A percentile compares a stretch with the other conserved stretches of the same genome.
Conservation (phyloP, 1,140 invertebrate species). For the Lordiphosa mommai region DNA sequence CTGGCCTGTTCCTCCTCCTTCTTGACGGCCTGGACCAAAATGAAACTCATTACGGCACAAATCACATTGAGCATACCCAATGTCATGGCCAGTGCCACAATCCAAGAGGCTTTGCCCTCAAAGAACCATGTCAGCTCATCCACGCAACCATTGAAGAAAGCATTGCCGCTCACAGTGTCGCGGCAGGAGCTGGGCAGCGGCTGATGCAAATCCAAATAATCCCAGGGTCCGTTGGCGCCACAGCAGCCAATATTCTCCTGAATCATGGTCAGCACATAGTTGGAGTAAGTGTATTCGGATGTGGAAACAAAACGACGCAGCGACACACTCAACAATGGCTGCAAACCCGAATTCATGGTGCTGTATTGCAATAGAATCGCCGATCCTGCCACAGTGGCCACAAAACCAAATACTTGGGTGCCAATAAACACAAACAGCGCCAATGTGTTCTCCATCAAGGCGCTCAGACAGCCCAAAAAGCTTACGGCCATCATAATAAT, state of each 20-base stretch:
- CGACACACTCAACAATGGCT: slow-evolving; percentile 85
- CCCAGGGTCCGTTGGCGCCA: slow-evolving; percentile 89
- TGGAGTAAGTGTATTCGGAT: slow-evolving; percentile 83
- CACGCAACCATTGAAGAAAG: slow-evolving; percentile 92
- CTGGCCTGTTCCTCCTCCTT: slow-evolving; percentile 85
- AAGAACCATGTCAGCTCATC: slow-evolving; percentile 92
- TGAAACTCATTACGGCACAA: slow-evolving; percentile 84
- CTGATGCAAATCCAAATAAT: slow-evolving; percentile 87
- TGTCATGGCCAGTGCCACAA: slow-evolving; percentile 88
- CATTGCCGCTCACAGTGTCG: slow-evolving; percentile 92
- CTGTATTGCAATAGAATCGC: slow-evolving; percentile 89
- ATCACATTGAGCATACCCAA: slow-evolving; percentile 88
- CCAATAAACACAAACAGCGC: slow-evolving; percentile 84
- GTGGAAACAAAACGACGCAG: slow-evolving; percentile 86
- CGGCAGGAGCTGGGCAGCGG: slow-evolving; percentile 90
- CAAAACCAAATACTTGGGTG: slow-evolving; percentile 85
- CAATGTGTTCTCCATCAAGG: slow-evolving; percentile 84
- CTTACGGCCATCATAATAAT: slow-evolving; percentile 86
- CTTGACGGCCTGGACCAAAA: slow-evolving; percentile 85
- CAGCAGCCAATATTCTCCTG: slow-evolving; percentile 95
- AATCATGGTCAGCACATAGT: slow-evolving; percentile 85
- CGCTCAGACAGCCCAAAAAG: slow-evolving; percentile 87
- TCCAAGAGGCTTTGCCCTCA: slow-evolving; percentile 89
- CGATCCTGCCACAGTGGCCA: slow-evolving; percentile 87
- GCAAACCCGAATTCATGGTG: slow-evolving; percentile 88